phyloP scores from a whole-genome alignment of 2,888 invertebrate genomes.

The Nemotelus nigrinus region DNA sequence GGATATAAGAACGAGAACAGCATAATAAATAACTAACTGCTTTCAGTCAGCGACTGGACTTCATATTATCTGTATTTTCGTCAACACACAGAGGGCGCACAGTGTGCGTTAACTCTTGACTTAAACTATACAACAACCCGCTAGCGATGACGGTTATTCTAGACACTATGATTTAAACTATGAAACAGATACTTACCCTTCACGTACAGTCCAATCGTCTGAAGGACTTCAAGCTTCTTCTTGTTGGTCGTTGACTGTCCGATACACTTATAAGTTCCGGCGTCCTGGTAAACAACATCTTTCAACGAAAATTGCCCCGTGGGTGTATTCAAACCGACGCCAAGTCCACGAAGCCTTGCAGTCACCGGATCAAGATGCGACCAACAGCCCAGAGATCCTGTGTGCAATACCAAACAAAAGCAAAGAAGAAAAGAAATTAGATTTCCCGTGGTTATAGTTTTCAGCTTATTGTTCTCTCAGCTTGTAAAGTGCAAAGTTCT shows the following conservation, averaged over 20 bases:
- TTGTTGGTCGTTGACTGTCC: slow-evolving; percentile 65
- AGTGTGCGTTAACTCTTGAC: too few species aligned
- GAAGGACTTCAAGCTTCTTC: slow-evolving; percentile 68
- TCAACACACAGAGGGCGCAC: too few species aligned
- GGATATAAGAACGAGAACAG: slow-evolving; percentile 15
- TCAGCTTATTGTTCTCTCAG: slow-evolving; percentile 7
- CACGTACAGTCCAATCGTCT: slow-evolving; percentile 68
- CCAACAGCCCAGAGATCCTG: slow-evolving; percentile 74
- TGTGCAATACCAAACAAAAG: slow-evolving; percentile 44
- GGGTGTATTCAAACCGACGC: slow-evolving; percentile 67
- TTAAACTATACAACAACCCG: too few species aligned
- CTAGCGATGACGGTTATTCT: too few species aligned
- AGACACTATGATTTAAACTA: too few species aligned
- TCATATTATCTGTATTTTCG: too few species aligned
- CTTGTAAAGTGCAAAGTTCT: background rate
- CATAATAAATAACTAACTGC: background rate
- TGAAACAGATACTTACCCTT: slow-evolving; percentile 65
- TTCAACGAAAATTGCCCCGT: slow-evolving; percentile 74
- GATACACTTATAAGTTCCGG: slow-evolving; percentile 79
- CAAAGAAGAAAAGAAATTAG: slow-evolving; percentile 33
- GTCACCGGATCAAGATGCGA: slow-evolving; percentile 68
- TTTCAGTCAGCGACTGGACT: too few species aligned
- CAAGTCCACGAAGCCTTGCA: slow-evolving; percentile 68
- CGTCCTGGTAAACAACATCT: slow-evolving; percentile 79
- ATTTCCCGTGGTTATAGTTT: slow-evolving; percentile 15